Evolutionary conservation across 2,113 vertebrate genomes (phyloP).

Genomic region (Stegastes partitus): DNA sequence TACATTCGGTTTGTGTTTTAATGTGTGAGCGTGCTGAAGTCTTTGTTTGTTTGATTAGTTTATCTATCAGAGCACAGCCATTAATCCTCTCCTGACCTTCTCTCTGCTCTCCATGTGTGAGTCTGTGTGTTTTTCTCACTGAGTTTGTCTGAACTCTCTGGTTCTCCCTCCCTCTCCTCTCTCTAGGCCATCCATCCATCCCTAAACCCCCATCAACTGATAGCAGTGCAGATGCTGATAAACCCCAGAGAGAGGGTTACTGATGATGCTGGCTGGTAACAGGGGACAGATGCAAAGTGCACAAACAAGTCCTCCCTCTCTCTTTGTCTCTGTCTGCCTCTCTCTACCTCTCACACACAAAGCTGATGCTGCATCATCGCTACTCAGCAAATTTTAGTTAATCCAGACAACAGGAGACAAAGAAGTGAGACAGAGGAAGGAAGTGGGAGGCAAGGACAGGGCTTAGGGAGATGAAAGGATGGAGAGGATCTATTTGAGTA

Average conservation of each 20-base stretch:
- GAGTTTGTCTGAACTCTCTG: constrained; percentile 69
- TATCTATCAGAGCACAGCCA: constrained; percentile 80
- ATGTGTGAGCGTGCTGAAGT: constrained; percentile 62
- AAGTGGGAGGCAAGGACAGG: constrained; percentile 22
- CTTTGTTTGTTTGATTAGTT: constrained; percentile 80
- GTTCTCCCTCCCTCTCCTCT: constrained; percentile 41
- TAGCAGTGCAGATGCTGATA: constrained; percentile 63
- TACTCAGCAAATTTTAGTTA: constrained; percentile 45
- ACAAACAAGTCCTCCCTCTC: constrained; percentile 29
- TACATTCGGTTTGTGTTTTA: constrained; percentile 70
- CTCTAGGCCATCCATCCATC: constrained; percentile 57
- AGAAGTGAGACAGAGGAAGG: constrained; percentile 1
- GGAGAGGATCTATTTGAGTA: too few relatives aligned
- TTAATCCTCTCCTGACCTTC: constrained; percentile 82
- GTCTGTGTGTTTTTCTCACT: constrained; percentile 41
- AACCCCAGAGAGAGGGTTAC: constrained; percentile 55
- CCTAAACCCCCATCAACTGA: constrained; percentile 50
- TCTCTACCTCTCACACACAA: constrained; percentile 24
- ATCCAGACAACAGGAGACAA: constrained; percentile 41
- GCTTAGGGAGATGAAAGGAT: neutral
- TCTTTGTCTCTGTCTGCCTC: constrained; percentile 7
- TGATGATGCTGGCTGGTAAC: constrained; percentile 47
- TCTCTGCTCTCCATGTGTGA: constrained; percentile 47
- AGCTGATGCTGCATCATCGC: constrained; percentile 29
- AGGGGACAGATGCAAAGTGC: constrained; percentile 61